These are phyloP conservation scores for Mesitornis unicolor DNA, from an alignment of 2,113 vertebrate species.

Conservation along the genomic window DNA sequence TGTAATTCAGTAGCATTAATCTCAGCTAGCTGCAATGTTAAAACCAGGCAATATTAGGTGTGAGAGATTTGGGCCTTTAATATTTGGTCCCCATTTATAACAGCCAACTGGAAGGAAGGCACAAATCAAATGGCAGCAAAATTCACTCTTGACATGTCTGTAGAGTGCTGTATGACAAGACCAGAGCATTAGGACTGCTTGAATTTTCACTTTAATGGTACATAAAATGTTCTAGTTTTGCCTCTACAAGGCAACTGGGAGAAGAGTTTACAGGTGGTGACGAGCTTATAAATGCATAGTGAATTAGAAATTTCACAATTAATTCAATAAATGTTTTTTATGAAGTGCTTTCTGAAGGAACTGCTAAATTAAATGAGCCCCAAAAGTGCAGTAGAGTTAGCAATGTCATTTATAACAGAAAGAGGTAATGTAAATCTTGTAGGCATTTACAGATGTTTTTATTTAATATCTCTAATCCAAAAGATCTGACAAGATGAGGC, in stretches of 20 bases:
- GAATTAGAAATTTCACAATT: conserved; percentile 65
- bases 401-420: conserved; percentile 59
- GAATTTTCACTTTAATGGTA: conserved; percentile 37
- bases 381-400: conserved; percentile 55
- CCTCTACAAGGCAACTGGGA: conserved; percentile 59
- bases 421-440: conserved; percentile 57
- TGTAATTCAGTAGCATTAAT: not conserved
- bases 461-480: conserved; percentile 63
- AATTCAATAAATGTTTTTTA: conserved; percentile 71
- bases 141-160: conserved; percentile 11
- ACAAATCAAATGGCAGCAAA: conserved; percentile 11
- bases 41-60: not conserved
- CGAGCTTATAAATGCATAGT: conserved; percentile 50
- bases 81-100: conserved; percentile 13
- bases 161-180: conserved; percentile 7
- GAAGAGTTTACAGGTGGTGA: conserved; percentile 57
- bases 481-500: conserved; percentile 63
- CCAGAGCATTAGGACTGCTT: not conserved
- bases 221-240: conserved; percentile 48
- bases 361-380: conserved; percentile 60
- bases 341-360: conserved; percentile 60
- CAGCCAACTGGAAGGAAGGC: conserved; percentile 4
- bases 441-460: conserved; percentile 70
- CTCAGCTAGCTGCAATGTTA: not conserved
- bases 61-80: not conserved